Percentiles rank a stretch among this genome's conserved stretches.
Evolutionary conservation across 2,797 vertebrate species (phyloP).

Genomic region (Enteromius afrohamiltoni): DNA sequence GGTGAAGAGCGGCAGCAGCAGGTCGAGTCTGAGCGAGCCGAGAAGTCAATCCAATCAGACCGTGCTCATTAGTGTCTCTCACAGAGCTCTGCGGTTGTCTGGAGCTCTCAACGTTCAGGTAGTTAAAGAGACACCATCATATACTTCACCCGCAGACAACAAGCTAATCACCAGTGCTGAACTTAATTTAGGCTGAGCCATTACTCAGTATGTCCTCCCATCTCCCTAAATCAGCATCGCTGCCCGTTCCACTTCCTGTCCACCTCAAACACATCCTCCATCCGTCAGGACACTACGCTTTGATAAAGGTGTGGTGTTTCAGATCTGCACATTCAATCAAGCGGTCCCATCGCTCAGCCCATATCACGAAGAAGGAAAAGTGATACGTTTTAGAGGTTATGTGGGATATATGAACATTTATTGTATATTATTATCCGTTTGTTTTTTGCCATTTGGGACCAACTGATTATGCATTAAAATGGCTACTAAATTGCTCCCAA

Average conservation of each 20-base stretch:
- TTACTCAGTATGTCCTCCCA: conserved; percentile 45
- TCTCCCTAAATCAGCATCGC: conserved; percentile 2
- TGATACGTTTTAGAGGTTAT: background rate
- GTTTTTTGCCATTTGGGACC: background rate
- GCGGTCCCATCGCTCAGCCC: background rate
- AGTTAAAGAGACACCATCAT: conserved; percentile 45
- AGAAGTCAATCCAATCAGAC: conserved; percentile 21
- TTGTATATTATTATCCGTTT: background rate
- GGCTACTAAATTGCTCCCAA: background rate
- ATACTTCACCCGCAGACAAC: conserved; percentile 44
- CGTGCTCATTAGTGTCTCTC: conserved; percentile 37
- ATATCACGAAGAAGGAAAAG: background rate
- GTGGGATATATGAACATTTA: background rate
- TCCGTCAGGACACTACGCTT: background rate
- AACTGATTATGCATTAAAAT: background rate
- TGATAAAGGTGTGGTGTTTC: background rate
- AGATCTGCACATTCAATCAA: background rate
- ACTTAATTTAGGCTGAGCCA: conserved; percentile 58
- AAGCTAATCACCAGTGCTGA: conserved; percentile 58
- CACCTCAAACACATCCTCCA: conserved; percentile 14
- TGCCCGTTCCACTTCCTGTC: conserved; percentile 20
- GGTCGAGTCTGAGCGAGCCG: background rate
- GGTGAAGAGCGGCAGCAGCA: background rate
- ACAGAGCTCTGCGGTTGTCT: conserved; percentile 19
- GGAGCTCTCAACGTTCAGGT: conserved; percentile 11